Percentiles rank a stretch among this genome's conserved stretches.
Evolutionary conservation across 2,797 vertebrate species (phyloP).

Genomic region (Manis javanica): DNA sequence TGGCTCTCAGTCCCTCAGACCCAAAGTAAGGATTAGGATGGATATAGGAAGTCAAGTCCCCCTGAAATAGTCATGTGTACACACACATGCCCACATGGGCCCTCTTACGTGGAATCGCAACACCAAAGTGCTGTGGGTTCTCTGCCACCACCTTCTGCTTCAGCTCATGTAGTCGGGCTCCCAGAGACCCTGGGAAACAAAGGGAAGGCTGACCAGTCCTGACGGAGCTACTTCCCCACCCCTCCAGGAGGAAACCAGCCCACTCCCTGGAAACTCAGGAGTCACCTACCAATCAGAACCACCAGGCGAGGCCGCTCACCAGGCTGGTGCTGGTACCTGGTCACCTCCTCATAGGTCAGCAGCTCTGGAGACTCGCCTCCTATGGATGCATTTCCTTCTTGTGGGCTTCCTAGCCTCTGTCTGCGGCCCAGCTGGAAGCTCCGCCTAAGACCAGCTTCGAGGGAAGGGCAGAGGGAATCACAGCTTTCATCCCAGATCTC

Average conservation of each 20-base stretch:
- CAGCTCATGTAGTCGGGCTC: conserved; percentile 93
- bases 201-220: background rate
- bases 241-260: background rate
- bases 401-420: conserved; percentile 86
- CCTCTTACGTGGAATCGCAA: conserved; percentile 96
- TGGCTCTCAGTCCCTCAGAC: background rate
- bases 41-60: background rate
- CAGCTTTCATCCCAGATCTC: background rate
- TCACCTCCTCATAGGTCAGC: conserved; percentile 95
- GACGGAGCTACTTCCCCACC: background rate
- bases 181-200: conserved; percentile 91
- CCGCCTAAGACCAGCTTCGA: conserved; percentile 92
- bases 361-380: conserved; percentile 85
- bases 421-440: conserved; percentile 94
- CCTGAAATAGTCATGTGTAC: background rate
- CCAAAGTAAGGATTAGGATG: background rate
- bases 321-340: conserved; percentile 89
- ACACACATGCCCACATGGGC: rapidly evolving
- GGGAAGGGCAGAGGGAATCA: rapidly evolving
- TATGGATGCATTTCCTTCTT: conserved; percentile 85
- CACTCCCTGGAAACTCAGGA: background rate
- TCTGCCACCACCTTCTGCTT: conserved; percentile 96
- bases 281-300: conserved; percentile 92
- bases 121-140: conserved; percentile 92
- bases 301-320: conserved; percentile 92